Base-by-base conservation (phyloP, 2,113 vertebrate species). In the Tychaedon coryphoeus region DNA sequence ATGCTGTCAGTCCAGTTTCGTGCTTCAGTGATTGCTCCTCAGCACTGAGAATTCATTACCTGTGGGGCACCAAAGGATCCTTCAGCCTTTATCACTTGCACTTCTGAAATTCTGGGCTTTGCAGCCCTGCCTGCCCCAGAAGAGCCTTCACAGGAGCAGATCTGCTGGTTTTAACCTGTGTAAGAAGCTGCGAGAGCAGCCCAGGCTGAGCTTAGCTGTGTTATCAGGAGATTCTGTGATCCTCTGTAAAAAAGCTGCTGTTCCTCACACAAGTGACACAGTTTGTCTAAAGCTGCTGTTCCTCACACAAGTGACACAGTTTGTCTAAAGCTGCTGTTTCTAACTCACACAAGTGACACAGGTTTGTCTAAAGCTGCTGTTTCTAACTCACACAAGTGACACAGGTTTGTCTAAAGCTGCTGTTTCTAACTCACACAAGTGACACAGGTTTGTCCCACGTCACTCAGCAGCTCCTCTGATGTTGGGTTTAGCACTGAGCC, bases 1-100 rank as follows among this genome's bases (percentile, higher is more conserved):
- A 2, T 61, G 40, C 36, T 2, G 0, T 24, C 56, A 45, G 4
- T 82, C 38, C 73, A 36, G 51, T n/a, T 66, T 25, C 0, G 3
- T 62, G 65, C 56, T 73, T 77, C 51, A 19, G 56, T 47, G 15
- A 25, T 38, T 45, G 31, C 80, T 70, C 19, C 66, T 80, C 70
- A 65, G 25, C n/a, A 12, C 40, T 43, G 54, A 31, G 64, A 43
- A n/a, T 36, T 74, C 77, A 16, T 43, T 51, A 58, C 72, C 66
- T 45, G 13, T n/a, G 43, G 42, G 34, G 58, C 47, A 51, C 34
- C 9, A 19, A 50, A n/a, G 40, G 28, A 36, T 43, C 31, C 76
- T 48, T 61, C 53, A 73, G 58, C 76, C 62, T 83, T 50, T 19
- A 29, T 8, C 65, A 15, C 18, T 24, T n/a, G 38, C 24, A 47